Conservation (phyloP, 1,140 invertebrate species). For the Eurytemora carolleeae region DNA sequence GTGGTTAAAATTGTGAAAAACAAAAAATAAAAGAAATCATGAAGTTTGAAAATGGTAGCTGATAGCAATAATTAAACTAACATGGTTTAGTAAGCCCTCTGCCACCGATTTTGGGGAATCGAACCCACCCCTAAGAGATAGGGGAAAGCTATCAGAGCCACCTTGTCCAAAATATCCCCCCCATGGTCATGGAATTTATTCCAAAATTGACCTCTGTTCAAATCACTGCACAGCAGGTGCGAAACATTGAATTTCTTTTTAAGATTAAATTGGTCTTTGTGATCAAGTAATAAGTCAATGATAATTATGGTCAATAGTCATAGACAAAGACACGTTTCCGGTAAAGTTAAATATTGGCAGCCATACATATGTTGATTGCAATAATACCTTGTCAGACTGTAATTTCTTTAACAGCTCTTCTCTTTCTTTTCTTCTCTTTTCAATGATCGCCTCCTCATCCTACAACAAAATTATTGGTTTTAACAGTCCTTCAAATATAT, state of each 20-base stretch:
- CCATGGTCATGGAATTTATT: too few species aligned
- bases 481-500: background rate
- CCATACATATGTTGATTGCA: background rate
- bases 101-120: too few species aligned
- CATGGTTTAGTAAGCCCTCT: too few species aligned
- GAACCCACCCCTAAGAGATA: too few species aligned
- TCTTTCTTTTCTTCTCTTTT: background rate
- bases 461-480: background rate
- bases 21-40: background rate
- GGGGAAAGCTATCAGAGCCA: too few species aligned
- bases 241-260: background rate
- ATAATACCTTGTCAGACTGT: too few species aligned
- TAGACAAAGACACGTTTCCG: too few species aligned
- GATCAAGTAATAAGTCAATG: background rate
- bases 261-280: background rate
- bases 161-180: too few species aligned
- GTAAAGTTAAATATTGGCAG: background rate
- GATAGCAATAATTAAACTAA: background rate
- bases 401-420: background rate
- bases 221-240: too few species aligned
- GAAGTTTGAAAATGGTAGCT: background rate
- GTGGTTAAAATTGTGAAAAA: background rate
- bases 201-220: too few species aligned
- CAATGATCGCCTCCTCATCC: background rate
- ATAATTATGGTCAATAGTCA: too few species aligned